Base-by-base conservation (phyloP, 1,140 invertebrate species). In the Drosophila busckii region DNA sequence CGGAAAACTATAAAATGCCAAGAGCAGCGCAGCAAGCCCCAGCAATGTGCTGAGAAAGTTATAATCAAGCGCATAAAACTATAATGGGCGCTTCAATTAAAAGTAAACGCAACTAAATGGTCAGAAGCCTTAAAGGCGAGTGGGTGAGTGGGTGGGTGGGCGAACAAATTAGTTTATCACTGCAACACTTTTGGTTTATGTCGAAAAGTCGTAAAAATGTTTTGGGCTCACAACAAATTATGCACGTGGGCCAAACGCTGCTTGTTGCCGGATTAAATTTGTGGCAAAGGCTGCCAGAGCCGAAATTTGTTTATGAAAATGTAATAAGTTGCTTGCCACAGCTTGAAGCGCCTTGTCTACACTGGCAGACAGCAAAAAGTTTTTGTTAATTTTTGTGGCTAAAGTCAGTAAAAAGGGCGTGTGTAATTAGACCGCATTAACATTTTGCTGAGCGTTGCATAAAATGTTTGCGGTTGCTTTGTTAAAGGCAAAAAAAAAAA, bases 361-460 rank as follows among this genome's bases (percentile, higher is more conserved):
- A 9, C 8, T 28, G 15, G 16, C 19, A n/a, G 22, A 13, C 10
- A 31, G 37, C 15, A n/a, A 9, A 62, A 20, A 37, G 37, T n/a
- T n/a, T n/a, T n/a, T n/a, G n/a, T n/a, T n/a, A n/a, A n/a, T n/a
- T n/a, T n/a, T n/a, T n/a, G n/a, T n/a, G 3, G 7, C 17, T 5
- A 40, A 31, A 44, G 31, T 28, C 25, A 10, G 22, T 17, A 15
- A 19, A n/a, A 32, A 49, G 22, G 42, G 37, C 32, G 49, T 32
- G 48, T 49, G 55, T 60, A 80, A 80, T 80, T 82, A 82, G 70
- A 56, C 50, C 66, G 49, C 70, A 73, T 80, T 80, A 82, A 66
- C 46, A 80, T 80, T 80, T 82, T 69, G 40, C 69, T 55, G 48
- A 62, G 48, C 38, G 31, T 19, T 31, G 28, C 6, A 16, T 9